These are phyloP conservation scores for Congeria kusceri DNA, from an alignment of 2,888 invertebrate genomes.

Conservation along the genomic window DNA sequence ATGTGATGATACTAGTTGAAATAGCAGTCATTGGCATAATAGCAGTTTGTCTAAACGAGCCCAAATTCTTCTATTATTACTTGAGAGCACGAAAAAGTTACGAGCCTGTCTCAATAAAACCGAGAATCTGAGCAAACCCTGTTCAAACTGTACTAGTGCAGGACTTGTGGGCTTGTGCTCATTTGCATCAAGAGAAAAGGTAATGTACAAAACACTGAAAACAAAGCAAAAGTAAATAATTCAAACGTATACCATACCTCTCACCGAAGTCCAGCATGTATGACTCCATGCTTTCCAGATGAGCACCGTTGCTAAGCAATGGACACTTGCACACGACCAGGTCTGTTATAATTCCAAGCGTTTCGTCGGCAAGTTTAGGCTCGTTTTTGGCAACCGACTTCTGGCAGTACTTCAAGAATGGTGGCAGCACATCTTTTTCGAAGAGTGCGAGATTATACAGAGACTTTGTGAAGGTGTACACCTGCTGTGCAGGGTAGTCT, in stretches of 20 bases:
- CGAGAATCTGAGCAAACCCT: too few species aligned
- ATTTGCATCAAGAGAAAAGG: too few species aligned
- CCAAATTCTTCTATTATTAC: too few species aligned
- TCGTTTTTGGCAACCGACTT: slow-evolving; percentile 16
- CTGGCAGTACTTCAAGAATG: slow-evolving; percentile 74
- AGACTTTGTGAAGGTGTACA: slow-evolving; percentile 70
- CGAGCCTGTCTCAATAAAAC: too few species aligned
- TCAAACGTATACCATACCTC: slow-evolving; percentile 18
- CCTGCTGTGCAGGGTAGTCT: slow-evolving; percentile 46
- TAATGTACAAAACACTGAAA: background rate
- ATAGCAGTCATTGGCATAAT: too few species aligned
- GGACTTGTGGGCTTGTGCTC: too few species aligned
- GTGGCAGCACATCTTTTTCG: slow-evolving; percentile 84
- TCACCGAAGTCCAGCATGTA: slow-evolving; percentile 88
- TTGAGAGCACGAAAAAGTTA: too few species aligned
- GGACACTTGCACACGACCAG: slow-evolving; percentile 90
- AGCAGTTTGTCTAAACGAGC: too few species aligned
- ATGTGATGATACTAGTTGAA: too few species aligned
- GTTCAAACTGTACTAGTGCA: too few species aligned
- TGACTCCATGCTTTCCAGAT: slow-evolving; percentile 80
- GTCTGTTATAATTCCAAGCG: slow-evolving; percentile 88
- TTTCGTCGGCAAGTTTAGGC: slow-evolving; percentile 39
- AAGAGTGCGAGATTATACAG: slow-evolving; percentile 84
- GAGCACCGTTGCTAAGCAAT: slow-evolving; percentile 85
- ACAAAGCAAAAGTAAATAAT: background rate